Conservation (phyloP, 2,797 vertebrate genomes). For the Pangasius djambal region DNA sequence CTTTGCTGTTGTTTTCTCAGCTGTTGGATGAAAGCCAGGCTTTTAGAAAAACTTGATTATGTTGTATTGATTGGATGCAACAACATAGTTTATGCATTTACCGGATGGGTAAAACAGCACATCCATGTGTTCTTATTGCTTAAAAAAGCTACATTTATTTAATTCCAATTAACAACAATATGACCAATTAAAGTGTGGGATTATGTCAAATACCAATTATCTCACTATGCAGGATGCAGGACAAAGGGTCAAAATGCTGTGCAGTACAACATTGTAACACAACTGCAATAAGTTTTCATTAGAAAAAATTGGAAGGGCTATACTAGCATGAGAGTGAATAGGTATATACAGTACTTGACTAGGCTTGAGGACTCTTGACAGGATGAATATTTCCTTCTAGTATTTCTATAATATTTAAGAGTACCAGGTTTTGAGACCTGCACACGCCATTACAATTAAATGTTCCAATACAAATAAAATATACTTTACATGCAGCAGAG, state of each 20-base stretch:
- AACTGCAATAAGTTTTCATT: no score
- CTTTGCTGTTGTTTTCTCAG: not conserved
- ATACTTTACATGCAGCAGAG: not conserved
- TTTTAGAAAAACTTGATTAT: not conserved
- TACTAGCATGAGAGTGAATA: no score
- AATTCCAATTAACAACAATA: not conserved
- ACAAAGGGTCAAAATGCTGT: not conserved
- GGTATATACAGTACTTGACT: no score
- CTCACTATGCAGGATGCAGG: not conserved
- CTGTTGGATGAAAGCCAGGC: not conserved
- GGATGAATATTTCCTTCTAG: not conserved
- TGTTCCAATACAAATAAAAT: not conserved
- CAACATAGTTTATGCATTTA: not conserved
- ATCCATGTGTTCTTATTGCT: not conserved
- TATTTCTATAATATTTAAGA: not conserved
- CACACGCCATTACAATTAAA: not conserved
- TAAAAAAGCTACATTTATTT: no score
- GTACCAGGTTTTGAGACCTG: not conserved
- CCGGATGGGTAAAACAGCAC: no score
- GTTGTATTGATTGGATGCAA: not conserved
- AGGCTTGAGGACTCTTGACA: not conserved
- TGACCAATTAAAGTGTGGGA: not conserved
- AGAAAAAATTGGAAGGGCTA: no score
- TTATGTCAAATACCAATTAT: not conserved
- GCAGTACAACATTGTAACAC: not conserved